phyloP scores from a whole-genome alignment of 2,797 vertebrate genomes.

The Emydoidea blandingii region DNA sequence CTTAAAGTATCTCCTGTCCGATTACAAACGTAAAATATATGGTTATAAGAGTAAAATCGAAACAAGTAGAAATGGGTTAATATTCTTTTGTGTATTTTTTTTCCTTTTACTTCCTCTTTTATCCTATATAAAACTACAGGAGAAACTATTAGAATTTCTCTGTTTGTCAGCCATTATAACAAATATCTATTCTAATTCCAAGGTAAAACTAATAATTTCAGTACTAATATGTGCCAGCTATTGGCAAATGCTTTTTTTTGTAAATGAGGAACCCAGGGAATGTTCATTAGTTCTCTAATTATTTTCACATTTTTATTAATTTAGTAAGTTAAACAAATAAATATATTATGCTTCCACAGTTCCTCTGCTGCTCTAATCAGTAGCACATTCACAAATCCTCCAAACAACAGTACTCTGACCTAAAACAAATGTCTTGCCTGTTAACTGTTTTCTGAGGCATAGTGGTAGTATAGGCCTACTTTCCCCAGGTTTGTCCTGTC shows the following conservation, averaged over 20 bases:
- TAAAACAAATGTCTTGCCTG: background rate
- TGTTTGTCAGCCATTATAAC: background rate
- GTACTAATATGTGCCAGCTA: background rate
- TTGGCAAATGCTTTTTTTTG: background rate
- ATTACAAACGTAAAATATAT: background rate
- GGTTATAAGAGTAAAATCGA: background rate
- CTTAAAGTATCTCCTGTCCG: background rate
- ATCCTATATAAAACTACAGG: background rate
- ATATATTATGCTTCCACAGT: background rate
- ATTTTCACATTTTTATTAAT: background rate
- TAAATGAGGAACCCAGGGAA: background rate
- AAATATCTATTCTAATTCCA: conserved; percentile 1
- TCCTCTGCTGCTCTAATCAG: background rate
- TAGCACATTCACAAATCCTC: background rate
- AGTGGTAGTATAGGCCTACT: background rate
- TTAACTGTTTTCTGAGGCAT: background rate
- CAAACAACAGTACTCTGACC: background rate
- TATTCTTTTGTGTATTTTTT: background rate
- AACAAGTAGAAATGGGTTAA: background rate
- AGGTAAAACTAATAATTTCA: background rate
- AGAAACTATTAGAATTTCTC: background rate
- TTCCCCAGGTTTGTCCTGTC: background rate
- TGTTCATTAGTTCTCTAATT: background rate
- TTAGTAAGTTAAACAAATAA: background rate
- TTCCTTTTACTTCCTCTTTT: background rate